These are phyloP conservation scores for Alosa alosa DNA, from an alignment of 2,113 vertebrate genomes.

Conservation along the genomic window DNA sequence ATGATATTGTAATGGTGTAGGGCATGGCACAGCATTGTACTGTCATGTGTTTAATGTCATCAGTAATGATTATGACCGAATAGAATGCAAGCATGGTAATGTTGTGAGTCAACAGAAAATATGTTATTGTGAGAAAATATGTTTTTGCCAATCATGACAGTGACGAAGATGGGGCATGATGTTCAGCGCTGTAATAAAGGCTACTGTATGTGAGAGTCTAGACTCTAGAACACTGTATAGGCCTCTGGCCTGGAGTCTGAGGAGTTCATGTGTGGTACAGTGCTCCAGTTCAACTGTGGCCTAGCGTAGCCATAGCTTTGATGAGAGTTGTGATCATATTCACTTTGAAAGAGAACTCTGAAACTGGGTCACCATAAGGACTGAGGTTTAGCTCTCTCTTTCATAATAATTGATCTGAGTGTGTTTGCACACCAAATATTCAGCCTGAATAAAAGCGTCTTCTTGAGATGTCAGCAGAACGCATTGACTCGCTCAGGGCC, in stretches of 20 bases:
- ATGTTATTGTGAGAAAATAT: too few relatives aligned
- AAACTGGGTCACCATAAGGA: slow-evolving; percentile 32
- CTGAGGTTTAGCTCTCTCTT: slow-evolving; percentile 7
- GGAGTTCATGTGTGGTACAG: neutral
- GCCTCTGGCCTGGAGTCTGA: neutral
- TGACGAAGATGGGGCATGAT: too few relatives aligned
- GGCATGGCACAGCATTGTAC: too few relatives aligned
- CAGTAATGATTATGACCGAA: too few relatives aligned
- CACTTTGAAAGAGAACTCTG: slow-evolving; percentile 18
- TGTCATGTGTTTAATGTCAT: too few relatives aligned
- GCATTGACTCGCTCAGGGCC: neutral
- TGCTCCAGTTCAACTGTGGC: neutral
- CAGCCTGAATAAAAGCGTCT: slow-evolving; percentile 12
- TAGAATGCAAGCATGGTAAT: too few relatives aligned
- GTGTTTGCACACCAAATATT: slow-evolving; percentile 29
- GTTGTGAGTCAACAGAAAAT: too few relatives aligned
- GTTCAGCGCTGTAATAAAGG: too few relatives aligned
- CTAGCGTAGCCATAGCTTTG: neutral
- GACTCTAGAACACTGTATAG: neutral
- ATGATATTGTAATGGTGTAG: too few relatives aligned
- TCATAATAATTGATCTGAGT: slow-evolving; percentile 34
- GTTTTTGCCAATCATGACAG: too few relatives aligned
- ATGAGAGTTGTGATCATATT: neutral
- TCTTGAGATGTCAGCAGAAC: slow-evolving; percentile 14
- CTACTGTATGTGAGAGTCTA: neutral